These are phyloP conservation scores for Hafferia zeledoni DNA, from an alignment of 2,797 vertebrate species.

Conservation along the genomic window DNA sequence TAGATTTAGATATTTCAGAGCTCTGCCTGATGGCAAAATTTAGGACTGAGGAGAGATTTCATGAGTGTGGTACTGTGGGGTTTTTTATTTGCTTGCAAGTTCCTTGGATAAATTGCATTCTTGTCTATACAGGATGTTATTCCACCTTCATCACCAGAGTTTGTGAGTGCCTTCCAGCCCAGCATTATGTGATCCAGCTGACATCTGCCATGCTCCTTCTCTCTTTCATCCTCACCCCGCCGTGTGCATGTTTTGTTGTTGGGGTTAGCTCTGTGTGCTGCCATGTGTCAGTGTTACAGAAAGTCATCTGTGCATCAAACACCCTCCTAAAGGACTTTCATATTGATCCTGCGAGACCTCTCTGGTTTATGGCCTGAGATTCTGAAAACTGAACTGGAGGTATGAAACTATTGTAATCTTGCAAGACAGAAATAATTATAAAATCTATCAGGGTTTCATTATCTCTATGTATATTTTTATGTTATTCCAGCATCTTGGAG, in stretches of 20 bases:
- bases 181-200: slow-evolving; percentile 24
- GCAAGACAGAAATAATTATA: slow-evolving; percentile 38
- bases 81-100: slow-evolving; percentile 5
- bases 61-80: neutral
- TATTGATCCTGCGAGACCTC: slow-evolving; percentile 26
- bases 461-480: slow-evolving; percentile 10
- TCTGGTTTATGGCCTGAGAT: slow-evolving; percentile 40
- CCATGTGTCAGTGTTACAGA: slow-evolving; percentile 54
- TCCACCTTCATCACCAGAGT: slow-evolving; percentile 33
- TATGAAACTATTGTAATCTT: neutral
- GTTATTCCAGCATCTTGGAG: neutral
- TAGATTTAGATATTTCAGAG: neutral
- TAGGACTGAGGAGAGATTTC: neutral
- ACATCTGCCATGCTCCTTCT: slow-evolving; percentile 56
- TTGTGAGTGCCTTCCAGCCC: slow-evolving; percentile 41
- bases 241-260: slow-evolving; percentile 33
- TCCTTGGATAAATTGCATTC: slow-evolving; percentile 17
- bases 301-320: slow-evolving; percentile 61
- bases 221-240: slow-evolving; percentile 57
- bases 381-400: neutral
- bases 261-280: slow-evolving; percentile 39
- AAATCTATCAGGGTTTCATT: slow-evolving; percentile 46
- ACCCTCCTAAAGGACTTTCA: slow-evolving; percentile 53
- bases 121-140: slow-evolving; percentile 33
- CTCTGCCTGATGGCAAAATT: neutral